A percentile compares a stretch with the other conserved stretches of the same genome.
phyloP scores from a whole-genome alignment of 2,888 invertebrate species.

The Yponomeuta sedellus region DNA sequence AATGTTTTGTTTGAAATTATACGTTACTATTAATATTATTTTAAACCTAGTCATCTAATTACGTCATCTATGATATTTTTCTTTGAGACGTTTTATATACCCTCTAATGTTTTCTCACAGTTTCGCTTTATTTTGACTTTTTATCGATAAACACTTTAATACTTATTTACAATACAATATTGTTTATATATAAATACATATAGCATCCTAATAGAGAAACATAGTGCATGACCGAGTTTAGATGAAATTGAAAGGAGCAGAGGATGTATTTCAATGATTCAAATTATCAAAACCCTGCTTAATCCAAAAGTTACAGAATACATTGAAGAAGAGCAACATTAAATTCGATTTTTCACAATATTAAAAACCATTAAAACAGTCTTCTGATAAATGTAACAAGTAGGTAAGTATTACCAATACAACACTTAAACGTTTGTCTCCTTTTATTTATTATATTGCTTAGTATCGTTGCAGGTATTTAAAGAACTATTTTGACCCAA shows the following conservation, averaged over 20 bases:
- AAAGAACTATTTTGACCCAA: background rate
- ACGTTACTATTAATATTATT: conserved; percentile 29
- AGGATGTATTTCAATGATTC: background rate
- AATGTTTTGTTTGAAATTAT: conserved; percentile 30
- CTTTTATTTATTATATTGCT: conserved; percentile 8
- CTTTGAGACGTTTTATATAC: conserved; percentile 61
- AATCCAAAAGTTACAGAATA: conserved; percentile 47
- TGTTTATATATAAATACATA: conserved; percentile 32
- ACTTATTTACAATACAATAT: conserved; percentile 48
- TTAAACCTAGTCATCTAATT: conserved; percentile 64
- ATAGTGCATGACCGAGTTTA: background rate
- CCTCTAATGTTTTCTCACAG: conserved; percentile 74
- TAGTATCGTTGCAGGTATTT: conserved; percentile 10
- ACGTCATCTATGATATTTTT: conserved; percentile 68
- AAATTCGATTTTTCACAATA: conserved; percentile 14
- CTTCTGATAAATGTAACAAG: background rate
- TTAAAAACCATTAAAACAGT: conserved; percentile 4
- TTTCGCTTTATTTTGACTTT: conserved; percentile 75
- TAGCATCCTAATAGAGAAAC: conserved; percentile 12
- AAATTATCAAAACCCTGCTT: conserved; percentile 60
- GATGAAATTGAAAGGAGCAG: background rate
- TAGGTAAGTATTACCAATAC: background rate
- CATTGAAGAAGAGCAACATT: conserved; percentile 5
- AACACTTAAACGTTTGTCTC: background rate
- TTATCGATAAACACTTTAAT: conserved; percentile 55